These are phyloP conservation scores for Takifugu ocellatus DNA, from an alignment of 2,797 vertebrate species.

Conservation along the genomic window DNA sequence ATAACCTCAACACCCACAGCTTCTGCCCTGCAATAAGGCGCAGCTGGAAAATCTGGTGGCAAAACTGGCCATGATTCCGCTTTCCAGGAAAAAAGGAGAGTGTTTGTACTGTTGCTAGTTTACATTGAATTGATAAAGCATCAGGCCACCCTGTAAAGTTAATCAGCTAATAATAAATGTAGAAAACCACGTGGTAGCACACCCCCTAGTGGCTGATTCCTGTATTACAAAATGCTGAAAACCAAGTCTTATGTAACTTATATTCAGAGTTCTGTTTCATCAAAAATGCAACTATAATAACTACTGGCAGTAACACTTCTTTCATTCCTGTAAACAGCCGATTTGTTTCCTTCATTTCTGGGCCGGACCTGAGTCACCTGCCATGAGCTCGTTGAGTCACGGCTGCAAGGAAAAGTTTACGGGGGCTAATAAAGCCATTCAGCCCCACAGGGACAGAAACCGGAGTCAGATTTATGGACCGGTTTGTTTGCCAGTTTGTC, in stretches of 20 bases:
- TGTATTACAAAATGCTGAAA: too few relatives aligned
- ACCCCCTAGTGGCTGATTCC: too few relatives aligned
- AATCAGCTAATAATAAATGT: too few relatives aligned
- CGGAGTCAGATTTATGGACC: slow-evolving; percentile 43
- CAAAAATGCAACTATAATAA: neutral
- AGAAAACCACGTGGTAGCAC: too few relatives aligned
- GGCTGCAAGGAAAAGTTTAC: slow-evolving; percentile 36
- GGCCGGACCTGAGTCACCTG: slow-evolving; percentile 21
- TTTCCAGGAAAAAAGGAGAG: slow-evolving; percentile 33
- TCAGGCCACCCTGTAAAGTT: neutral
- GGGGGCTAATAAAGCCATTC: slow-evolving; percentile 35
- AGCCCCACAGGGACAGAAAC: slow-evolving; percentile 20
- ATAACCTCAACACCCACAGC: slow-evolving; percentile 18
- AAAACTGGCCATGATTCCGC: slow-evolving; percentile 23
- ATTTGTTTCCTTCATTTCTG: slow-evolving; percentile 13
- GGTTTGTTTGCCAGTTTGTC: slow-evolving; percentile 40
- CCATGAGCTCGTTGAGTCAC: slow-evolving; percentile 31
- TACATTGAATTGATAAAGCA: neutral
- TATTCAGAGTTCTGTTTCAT: too few relatives aligned
- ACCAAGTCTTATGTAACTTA: neutral
- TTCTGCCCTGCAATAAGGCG: slow-evolving; percentile 31
- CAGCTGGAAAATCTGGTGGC: slow-evolving; percentile 7
- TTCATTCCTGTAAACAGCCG: slow-evolving; percentile 13
- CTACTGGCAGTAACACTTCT: neutral
- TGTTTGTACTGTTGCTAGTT: too few relatives aligned